Evolutionary conservation across 2,113 vertebrate species (phyloP).

Genomic region (Urocolius indicus): DNA sequence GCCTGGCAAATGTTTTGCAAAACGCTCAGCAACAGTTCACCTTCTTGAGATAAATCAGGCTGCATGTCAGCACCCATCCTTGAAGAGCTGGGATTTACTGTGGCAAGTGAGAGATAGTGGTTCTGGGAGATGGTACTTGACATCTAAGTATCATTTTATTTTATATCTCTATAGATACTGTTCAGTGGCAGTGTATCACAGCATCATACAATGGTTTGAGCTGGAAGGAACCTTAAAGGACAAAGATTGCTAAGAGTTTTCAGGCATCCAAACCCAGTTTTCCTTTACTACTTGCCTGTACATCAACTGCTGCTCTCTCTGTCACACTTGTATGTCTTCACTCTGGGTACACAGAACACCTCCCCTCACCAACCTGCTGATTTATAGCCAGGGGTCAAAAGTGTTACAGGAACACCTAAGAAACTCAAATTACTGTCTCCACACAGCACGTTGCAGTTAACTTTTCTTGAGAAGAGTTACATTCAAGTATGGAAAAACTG

Average conservation of each 20-base stretch:
- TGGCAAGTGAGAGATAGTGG: background rate
- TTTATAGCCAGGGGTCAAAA: background rate
- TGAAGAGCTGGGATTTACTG: background rate
- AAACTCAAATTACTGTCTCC: background rate
- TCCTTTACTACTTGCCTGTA: background rate
- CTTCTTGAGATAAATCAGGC: background rate
- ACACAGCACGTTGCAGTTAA: background rate
- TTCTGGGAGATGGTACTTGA: background rate
- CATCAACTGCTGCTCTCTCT: background rate
- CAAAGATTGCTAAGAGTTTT: background rate
- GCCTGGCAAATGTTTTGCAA: background rate
- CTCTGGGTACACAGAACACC: background rate
- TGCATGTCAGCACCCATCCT: background rate
- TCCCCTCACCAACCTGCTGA: background rate
- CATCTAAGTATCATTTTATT: background rate
- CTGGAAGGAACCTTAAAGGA: no score
- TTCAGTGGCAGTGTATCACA: background rate
- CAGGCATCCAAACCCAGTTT: background rate
- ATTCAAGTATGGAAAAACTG: background rate
- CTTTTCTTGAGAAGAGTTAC: background rate
- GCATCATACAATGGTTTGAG: background rate
- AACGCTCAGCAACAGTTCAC: background rate
- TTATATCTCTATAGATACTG: background rate
- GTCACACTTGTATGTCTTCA: background rate
- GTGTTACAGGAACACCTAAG: background rate